These are phyloP conservation scores for Momotus momota DNA, from an alignment of 2,797 vertebrate species.

Conservation along the genomic window DNA sequence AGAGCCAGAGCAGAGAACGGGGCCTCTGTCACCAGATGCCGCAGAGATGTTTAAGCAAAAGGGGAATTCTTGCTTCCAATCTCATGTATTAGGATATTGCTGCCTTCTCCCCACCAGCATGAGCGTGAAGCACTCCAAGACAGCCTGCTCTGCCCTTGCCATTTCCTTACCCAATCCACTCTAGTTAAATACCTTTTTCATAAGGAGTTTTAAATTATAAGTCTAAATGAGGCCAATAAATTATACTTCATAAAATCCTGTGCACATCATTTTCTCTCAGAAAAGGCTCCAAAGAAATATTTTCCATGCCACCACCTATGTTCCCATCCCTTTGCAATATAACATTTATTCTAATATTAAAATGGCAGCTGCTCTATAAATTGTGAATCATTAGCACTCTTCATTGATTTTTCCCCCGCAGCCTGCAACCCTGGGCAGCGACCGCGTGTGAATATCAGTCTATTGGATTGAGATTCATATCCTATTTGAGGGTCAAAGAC, in stretches of 20 bases:
- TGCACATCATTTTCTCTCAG: constrained; percentile 78
- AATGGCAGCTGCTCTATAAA: constrained; percentile 90
- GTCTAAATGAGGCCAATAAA: constrained; percentile 84
- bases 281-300: constrained; percentile 84
- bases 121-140: neutral
- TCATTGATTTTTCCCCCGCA: constrained; percentile 84
- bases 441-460: constrained; percentile 82
- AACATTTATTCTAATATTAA: constrained; percentile 92
- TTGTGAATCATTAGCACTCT: constrained; percentile 88
- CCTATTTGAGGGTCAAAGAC: constrained; percentile 99
- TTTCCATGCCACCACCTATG: constrained; percentile 77
- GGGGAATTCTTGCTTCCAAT: neutral
- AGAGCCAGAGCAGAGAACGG: neutral
- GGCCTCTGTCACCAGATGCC: neutral
- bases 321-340: constrained; percentile 76
- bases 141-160: constrained; percentile 35
- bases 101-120: neutral
- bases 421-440: constrained; percentile 68
- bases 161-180: constrained; percentile 62
- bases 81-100: neutral
- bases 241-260: constrained; percentile 82
- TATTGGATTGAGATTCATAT: constrained; percentile 99
- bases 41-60: neutral
- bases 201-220: constrained; percentile 83
- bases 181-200: constrained; percentile 80